Evolutionary conservation across 2,888 invertebrate genomes (phyloP).

Genomic region (Lithodes maja): DNA sequence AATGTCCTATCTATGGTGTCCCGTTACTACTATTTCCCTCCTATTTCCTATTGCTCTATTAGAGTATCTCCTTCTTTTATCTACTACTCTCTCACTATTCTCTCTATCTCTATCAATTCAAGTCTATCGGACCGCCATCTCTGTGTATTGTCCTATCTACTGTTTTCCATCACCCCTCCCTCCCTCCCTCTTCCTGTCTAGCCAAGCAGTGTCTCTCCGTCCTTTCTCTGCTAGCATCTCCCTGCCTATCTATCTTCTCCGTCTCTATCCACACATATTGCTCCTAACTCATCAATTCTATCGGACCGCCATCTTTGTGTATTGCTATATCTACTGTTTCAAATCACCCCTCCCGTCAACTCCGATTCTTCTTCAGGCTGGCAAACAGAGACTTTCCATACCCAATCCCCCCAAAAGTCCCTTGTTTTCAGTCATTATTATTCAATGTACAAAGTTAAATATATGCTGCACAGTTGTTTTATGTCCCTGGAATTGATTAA

Average conservation of each 20-base stretch:
- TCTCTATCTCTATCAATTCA: not conserved
- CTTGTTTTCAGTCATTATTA: too few species aligned
- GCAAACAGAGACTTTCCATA: too few species aligned
- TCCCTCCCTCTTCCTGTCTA: conserved; percentile 1
- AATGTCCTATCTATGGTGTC: not conserved
- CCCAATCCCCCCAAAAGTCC: too few species aligned
- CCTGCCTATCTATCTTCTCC: not conserved
- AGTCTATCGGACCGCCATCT: not conserved
- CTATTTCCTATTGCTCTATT: not conserved
- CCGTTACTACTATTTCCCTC: not conserved
- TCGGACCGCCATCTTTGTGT: too few species aligned
- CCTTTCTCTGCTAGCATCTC: not conserved
- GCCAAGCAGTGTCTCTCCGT: not conserved
- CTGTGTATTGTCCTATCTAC: not conserved
- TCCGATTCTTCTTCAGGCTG: not conserved
- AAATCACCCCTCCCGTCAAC: too few species aligned
- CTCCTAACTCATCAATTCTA: too few species aligned
- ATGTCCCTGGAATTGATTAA: too few species aligned
- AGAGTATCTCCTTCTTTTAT: too few species aligned
- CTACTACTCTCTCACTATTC: not conserved
- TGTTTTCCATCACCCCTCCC: not conserved
- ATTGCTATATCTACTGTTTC: too few species aligned
- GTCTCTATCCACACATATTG: too few species aligned
- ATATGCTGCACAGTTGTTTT: too few species aligned
- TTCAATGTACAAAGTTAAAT: too few species aligned